These are phyloP conservation scores for Anarsia innoxiella DNA, from an alignment of 2,888 invertebrate genomes.

Conservation along the genomic window DNA sequence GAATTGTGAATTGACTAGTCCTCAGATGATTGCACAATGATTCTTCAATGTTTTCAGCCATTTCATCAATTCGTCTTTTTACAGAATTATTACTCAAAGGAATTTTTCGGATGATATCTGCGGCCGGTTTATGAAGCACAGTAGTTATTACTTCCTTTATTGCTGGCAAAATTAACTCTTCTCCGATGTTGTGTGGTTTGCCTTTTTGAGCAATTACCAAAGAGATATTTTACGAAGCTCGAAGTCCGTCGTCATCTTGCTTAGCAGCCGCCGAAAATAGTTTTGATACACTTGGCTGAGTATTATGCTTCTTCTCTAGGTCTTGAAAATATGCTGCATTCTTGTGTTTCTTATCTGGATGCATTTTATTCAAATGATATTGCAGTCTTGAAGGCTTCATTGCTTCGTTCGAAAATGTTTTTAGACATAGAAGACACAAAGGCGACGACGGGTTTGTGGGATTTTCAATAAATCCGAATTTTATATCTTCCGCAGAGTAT, in stretches of 20 bases:
- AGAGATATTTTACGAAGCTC: no score
- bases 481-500: no score
- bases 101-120: no score
- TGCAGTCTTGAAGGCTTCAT: no score
- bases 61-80: no score
- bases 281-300: constrained; percentile 7
- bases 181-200: constrained; percentile 19
- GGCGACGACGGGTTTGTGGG: constrained; percentile 19
- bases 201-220: constrained; percentile 19
- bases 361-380: constrained; percentile 24
- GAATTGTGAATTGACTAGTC: no score
- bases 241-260: background rate
- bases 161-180: constrained; percentile 21
- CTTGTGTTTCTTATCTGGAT: constrained; percentile 20
- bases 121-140: no score
- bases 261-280: background rate
- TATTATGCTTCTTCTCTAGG: constrained; percentile 21
- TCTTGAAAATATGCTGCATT: constrained; percentile 22
- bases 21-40: no score
- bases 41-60: no score
- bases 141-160: constrained; percentile 21
- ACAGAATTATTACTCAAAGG: no score
- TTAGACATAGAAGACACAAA: constrained; percentile 23
- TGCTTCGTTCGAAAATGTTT: no score
- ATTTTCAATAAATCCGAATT: constrained; percentile 15